phyloP scores from a whole-genome alignment of 2,888 invertebrate species.

The Chaitophorus viminalis region DNA sequence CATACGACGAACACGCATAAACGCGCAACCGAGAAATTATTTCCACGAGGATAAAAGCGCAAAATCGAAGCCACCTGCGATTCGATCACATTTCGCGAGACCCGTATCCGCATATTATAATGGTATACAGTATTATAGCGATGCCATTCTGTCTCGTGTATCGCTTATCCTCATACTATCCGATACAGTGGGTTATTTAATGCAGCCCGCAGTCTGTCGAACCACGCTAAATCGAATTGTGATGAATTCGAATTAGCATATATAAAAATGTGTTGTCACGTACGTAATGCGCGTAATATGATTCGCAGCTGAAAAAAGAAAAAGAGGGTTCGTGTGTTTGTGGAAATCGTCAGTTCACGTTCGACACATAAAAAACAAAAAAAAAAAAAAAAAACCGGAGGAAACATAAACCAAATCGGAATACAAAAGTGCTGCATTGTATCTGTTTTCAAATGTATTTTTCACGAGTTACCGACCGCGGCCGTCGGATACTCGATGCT shows the following conservation, averaged over 20 bases:
- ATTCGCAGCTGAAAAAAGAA: too few species aligned
- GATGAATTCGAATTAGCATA: slow-evolving; percentile 28
- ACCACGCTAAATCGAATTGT: slow-evolving; percentile 28
- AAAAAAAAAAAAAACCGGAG: too few species aligned
- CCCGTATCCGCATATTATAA: neutral
- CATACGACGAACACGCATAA: too few species aligned
- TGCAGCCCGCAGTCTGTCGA: neutral
- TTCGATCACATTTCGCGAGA: neutral
- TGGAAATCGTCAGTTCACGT: too few species aligned
- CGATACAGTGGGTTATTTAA: neutral
- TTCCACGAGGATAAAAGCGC: neutral
- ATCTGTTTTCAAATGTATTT: too few species aligned
- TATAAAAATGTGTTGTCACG: slow-evolving; percentile 26
- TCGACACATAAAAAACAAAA: too few species aligned
- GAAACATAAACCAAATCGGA: too few species aligned
- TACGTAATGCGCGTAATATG: neutral
- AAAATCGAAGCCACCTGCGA: neutral
- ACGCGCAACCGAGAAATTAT: neutral
- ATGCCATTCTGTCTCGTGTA: neutral
- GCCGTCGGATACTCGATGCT: too few species aligned
- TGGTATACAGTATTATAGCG: neutral
- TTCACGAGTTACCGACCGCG: too few species aligned
- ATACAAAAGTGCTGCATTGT: too few species aligned
- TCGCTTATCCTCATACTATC: neutral
- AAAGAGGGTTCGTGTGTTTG: too few species aligned